phyloP scores from a whole-genome alignment of 2,888 invertebrate species.

The Phlogophora meticulosa region DNA sequence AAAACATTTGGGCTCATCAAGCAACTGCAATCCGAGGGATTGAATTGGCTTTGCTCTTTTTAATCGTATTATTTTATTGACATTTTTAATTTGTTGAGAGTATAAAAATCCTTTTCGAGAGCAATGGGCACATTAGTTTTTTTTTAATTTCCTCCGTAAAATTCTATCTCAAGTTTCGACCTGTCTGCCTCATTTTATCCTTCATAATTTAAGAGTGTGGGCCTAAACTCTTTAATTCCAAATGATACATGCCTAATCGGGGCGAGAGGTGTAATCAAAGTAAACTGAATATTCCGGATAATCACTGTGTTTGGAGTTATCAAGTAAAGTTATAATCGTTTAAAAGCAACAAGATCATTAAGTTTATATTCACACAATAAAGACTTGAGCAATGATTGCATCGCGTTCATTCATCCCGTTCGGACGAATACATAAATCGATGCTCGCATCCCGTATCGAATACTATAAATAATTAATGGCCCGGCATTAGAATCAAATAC shows the following conservation, averaged over 20 bases:
- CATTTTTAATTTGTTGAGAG: slow-evolving; percentile 67
- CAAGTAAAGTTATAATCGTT: slow-evolving; percentile 62
- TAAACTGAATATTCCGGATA: slow-evolving; percentile 50
- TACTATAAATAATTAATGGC: slow-evolving; percentile 91
- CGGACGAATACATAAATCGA: slow-evolving; percentile 87
- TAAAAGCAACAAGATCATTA: slow-evolving; percentile 69
- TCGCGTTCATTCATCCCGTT: slow-evolving; percentile 80
- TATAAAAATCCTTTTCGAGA: slow-evolving; percentile 63
- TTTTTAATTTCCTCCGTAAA: slow-evolving; percentile 63
- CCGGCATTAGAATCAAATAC: slow-evolving; percentile 91
- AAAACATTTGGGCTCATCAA: slow-evolving; percentile 77
- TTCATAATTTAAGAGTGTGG: slow-evolving; percentile 40
- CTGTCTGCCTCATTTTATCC: slow-evolving; percentile 46
- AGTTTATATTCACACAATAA: slow-evolving; percentile 76
- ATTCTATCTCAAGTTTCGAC: slow-evolving; percentile 57
- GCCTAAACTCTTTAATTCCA: slow-evolving; percentile 27
- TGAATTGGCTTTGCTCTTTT: slow-evolving; percentile 68
- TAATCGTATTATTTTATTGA: slow-evolving; percentile 65
- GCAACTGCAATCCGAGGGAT: slow-evolving; percentile 73
- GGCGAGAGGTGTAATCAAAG: slow-evolving; percentile 43
- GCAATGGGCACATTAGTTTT: slow-evolving; percentile 64
- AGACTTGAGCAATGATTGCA: slow-evolving; percentile 77
- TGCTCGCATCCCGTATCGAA: slow-evolving; percentile 88
- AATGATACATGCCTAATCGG: slow-evolving; percentile 38
- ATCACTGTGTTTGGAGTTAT: slow-evolving; percentile 51